Evolutionary conservation across 1,140 invertebrate species (phyloP), one percentile per base, ranked within the genome.

Genomic region (Acyrthosiphon pisum): DNA sequence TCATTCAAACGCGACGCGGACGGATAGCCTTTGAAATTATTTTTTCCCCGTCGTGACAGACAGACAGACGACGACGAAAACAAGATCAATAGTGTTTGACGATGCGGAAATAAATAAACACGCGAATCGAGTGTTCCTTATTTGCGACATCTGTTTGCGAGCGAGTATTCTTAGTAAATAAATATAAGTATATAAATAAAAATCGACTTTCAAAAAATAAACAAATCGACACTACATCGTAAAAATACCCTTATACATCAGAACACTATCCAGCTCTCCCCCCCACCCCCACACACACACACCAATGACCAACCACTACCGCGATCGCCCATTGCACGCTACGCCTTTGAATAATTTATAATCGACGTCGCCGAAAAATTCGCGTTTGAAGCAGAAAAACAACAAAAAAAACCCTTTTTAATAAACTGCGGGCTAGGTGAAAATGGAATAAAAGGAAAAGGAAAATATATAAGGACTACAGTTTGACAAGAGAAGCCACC

Each of bases 281-380:
- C 50, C 50, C 0, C 50, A 18, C 48, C 0, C 50, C 50, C 50
- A 22, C 50, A 22, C 6, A 22, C 50, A 7, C 6, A 18, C 23
- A n/a, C n/a, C 30, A 68, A n/a, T 6, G 60, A 6, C 30, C n/a
- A n/a, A 76, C 60, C n/a, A 18, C 60, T n/a, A n/a, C 30, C 60
- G 30, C 60, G 30, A 76, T 76, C 60, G 6, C 30, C 14, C 60
- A 76, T n/a, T 30, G 30, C 14, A 14, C 4, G 48, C 44, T 2
- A 88, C 14, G 60, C n/a, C 44, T 22, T 90, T 90, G 88, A 90
- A 56, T 90, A 53, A 37, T 90, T 56, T 90, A 90, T 53, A 90
- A 90, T 22, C 46, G 22, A 46, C n/a, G n/a, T 56, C 30, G 50
- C 20, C 22, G 88, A 56, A 6, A 37, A 37, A 76, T n/a, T n/a